phyloP scores from a whole-genome alignment of 2,888 invertebrate genomes.

The Tiliacea aurago region DNA sequence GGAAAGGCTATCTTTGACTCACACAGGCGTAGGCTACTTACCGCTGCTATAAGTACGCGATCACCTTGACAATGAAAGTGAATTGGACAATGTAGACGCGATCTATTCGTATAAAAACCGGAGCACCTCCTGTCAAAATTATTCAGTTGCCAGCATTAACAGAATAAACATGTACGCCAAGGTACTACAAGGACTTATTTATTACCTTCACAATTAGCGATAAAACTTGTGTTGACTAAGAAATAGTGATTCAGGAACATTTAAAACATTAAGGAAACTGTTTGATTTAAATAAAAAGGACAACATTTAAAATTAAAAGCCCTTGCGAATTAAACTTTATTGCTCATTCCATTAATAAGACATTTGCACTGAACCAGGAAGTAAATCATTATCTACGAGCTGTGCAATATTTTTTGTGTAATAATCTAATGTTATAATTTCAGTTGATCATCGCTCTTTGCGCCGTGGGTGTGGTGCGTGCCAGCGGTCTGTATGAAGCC shows the following conservation, averaged over 20 bases:
- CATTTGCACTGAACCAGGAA: conserved; percentile 19
- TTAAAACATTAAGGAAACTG: background rate
- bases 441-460: conserved; percentile 91
- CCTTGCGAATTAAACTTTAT: background rate
- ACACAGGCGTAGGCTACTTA: conserved; percentile 78
- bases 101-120: conserved; percentile 87
- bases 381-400: background rate
- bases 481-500: conserved; percentile 88
- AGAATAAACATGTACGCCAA: conserved; percentile 89
- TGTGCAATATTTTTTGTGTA: conserved; percentile 11
- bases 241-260: background rate
- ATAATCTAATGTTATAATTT: conserved; percentile 59
- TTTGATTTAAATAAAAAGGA: conserved; percentile 7
- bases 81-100: conserved; percentile 80
- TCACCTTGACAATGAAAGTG: conserved; percentile 90
- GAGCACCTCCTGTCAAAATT: conserved; percentile 84
- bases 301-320: conserved; percentile 7
- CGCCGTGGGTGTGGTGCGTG: conserved; percentile 90
- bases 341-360: background rate
- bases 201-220: conserved; percentile 39
- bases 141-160: conserved; percentile 89
- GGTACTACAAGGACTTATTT: conserved; percentile 71
- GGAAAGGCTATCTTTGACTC: conserved; percentile 89
- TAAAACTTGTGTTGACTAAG: conserved; percentile 6
- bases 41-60: conserved; percentile 69